Percentiles rank a stretch among this genome's conserved stretches.
Evolutionary conservation across 2,888 invertebrate species (phyloP).

Genomic region (Drosophila gaucha): DNA sequence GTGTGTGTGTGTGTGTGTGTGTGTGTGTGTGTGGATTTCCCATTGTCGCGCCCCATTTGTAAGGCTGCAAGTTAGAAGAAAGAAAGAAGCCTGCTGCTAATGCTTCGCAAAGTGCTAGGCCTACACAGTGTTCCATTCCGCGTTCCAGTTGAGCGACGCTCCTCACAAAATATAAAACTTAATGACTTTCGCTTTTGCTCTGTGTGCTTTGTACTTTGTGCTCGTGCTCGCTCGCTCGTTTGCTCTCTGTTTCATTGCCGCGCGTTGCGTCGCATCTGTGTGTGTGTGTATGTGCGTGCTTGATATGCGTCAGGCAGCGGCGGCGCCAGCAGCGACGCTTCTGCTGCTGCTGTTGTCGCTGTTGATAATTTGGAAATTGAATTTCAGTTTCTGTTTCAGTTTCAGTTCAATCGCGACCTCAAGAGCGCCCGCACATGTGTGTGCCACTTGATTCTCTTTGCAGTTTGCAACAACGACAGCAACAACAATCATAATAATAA

Average conservation of each 20-base stretch:
- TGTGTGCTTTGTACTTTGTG: constrained; percentile 25
- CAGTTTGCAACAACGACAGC: constrained; percentile 18
- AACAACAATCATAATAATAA: constrained; percentile 4
- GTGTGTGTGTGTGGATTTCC: constrained; percentile 2
- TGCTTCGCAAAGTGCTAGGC: neutral
- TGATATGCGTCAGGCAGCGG: constrained; percentile 37
- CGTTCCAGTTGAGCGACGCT: constrained; percentile 14
- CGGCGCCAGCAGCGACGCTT: constrained; percentile 4
- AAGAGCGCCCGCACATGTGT: constrained; percentile 77
- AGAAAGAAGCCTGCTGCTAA: neutral
- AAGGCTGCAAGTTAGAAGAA: neutral
- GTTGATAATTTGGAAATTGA: constrained; percentile 71
- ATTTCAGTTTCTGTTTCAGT: constrained; percentile 62
- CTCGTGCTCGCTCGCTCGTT: constrained; percentile 4
- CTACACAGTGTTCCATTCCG: constrained; percentile 31
- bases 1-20: neutral
- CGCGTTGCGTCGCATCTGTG: constrained; percentile 11
- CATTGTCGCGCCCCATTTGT: constrained; percentile 19
- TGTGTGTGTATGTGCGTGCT: neutral
- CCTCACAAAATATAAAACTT: constrained; percentile 3
- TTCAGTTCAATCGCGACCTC: constrained; percentile 80
- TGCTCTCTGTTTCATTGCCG: constrained; percentile 28
- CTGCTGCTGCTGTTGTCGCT: constrained; percentile 15
- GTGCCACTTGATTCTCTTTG: constrained; percentile 27
- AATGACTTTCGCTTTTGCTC: constrained; percentile 60